Conservation (phyloP, 2,888 invertebrate species). For the Hirtodrosophila histrioides region DNA sequence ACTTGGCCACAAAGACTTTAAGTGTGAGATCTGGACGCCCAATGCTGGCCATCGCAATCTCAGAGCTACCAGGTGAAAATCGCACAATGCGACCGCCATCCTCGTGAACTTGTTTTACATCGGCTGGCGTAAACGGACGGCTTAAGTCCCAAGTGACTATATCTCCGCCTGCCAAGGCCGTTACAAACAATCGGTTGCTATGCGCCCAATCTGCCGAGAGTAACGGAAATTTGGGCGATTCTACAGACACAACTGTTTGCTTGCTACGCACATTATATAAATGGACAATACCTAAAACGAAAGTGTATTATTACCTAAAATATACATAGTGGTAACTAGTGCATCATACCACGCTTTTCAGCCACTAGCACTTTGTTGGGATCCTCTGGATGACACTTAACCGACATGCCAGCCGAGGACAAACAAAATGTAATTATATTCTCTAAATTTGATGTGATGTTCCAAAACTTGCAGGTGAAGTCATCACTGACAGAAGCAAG, state of each 20-base stretch:
- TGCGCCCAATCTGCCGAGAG: constrained; percentile 90
- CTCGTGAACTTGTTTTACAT: constrained; percentile 87
- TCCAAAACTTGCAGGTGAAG: constrained; percentile 89
- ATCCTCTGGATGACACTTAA: constrained; percentile 89
- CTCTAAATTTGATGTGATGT: constrained; percentile 85
- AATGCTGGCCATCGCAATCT: constrained; percentile 87
- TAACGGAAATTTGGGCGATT: constrained; percentile 87
- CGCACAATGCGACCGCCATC: constrained; percentile 87
- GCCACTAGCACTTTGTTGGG: constrained; percentile 89
- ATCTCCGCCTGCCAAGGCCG: constrained; percentile 88
- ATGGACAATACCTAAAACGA: constrained; percentile 86
- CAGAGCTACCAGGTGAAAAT: constrained; percentile 87
- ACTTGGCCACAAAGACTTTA: constrained; percentile 87
- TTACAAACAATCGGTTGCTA: constrained; percentile 86
- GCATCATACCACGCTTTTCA: constrained; percentile 86
- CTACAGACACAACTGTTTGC: constrained; percentile 88
- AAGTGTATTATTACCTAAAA: background rate
- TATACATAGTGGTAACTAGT: no score
- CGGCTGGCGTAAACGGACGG: constrained; percentile 87
- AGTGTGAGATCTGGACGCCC: constrained; percentile 88
- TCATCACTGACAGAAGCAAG: constrained; percentile 92
- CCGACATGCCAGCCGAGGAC: constrained; percentile 88
- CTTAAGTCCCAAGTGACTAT: constrained; percentile 88
- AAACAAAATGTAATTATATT: constrained; percentile 87
- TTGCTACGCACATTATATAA: constrained; percentile 89